Percentiles rank a stretch among this genome's conserved stretches.
Evolutionary conservation across 2,888 invertebrate species (phyloP).

Genomic region (Baronia brevicornis): DNA sequence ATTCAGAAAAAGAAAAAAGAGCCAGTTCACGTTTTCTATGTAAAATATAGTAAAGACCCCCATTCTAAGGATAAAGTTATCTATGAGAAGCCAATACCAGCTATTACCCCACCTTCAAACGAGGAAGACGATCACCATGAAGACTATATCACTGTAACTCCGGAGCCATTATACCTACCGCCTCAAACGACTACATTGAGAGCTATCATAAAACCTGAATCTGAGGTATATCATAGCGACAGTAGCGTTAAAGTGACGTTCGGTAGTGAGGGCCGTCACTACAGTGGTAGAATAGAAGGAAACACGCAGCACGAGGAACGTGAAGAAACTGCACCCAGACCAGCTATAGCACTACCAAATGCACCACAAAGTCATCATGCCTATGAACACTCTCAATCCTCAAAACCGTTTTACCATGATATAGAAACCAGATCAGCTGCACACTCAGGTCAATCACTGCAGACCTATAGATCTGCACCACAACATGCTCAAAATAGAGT

Average conservation of each 20-base stretch:
- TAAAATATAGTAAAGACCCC: constrained; percentile 91
- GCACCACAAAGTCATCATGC: constrained; percentile 42
- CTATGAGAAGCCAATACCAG: constrained; percentile 87
- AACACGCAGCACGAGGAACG: too few species aligned
- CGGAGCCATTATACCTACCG: constrained; percentile 66
- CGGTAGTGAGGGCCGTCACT: constrained; percentile 78
- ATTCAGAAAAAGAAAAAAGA: constrained; percentile 79
- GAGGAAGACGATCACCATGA: constrained; percentile 77
- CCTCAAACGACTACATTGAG: constrained; percentile 86
- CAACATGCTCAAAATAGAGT: constrained; percentile 62
- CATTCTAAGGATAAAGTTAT: constrained; percentile 82
- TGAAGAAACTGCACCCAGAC: constrained; percentile 80
- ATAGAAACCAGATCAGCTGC: constrained; percentile 32
- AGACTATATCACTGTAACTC: constrained; percentile 73
- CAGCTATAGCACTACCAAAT: constrained; percentile 74
- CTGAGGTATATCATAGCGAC: constrained; percentile 87
- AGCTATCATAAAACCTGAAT: constrained; percentile 90
- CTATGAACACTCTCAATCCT: constrained; percentile 43
- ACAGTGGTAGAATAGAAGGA: constrained; percentile 51
- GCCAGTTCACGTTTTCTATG: constrained; percentile 92
- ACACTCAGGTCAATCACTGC: constrained; percentile 31
- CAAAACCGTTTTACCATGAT: constrained; percentile 35
- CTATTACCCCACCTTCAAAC: constrained; percentile 82
- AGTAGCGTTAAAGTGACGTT: constrained; percentile 89
- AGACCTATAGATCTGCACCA: constrained; percentile 40